Conservation (phyloP, 2,797 vertebrate species). For the Muscicapa striata region DNA sequence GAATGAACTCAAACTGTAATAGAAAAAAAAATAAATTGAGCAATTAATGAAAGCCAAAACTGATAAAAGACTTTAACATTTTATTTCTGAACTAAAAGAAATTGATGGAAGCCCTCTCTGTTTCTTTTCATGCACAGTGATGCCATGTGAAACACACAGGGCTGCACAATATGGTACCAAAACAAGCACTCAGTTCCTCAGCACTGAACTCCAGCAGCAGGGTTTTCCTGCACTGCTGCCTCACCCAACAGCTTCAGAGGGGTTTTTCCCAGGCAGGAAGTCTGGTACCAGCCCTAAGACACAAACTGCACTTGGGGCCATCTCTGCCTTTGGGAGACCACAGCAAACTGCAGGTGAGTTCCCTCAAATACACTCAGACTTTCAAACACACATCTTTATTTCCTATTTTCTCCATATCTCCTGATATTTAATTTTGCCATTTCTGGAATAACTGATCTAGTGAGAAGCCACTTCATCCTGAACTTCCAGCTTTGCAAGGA, state of each 20-base stretch:
- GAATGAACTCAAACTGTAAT: constrained; percentile 63
- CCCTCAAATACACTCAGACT: neutral
- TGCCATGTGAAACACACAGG: neutral
- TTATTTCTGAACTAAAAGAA: neutral
- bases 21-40: neutral
- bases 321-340: neutral
- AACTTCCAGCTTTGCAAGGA: neutral
- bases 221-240: neutral
- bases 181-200: neutral
- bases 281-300: neutral
- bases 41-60: neutral
- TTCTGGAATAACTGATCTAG: neutral
- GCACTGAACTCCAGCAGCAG: neutral
- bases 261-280: neutral
- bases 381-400: neutral
- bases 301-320: accelerated
- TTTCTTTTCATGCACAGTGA: accelerated
- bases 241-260: neutral
- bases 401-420: neutral
- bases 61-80: neutral
- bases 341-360: neutral
- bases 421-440: neutral
- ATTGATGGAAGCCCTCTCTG: accelerated
- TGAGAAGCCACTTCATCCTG: neutral
- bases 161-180: neutral